Conservation (phyloP, 1,140 invertebrate genomes). For the Papilio xuthus region DNA sequence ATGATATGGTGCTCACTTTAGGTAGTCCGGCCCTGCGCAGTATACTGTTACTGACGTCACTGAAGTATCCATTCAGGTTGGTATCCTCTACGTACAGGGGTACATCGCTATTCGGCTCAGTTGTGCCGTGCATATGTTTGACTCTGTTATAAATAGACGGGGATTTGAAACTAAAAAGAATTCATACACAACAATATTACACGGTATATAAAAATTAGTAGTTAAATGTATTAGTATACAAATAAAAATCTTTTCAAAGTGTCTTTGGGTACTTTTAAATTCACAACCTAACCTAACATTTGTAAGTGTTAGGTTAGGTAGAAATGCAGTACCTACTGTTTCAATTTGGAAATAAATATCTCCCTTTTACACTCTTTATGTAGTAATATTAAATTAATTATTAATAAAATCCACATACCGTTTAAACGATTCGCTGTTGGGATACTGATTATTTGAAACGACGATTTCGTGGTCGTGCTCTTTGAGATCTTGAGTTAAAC, state of each 20-base stretch:
- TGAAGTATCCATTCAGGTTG: conserved; percentile 65
- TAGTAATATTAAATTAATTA: neutral
- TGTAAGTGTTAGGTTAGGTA: neutral
- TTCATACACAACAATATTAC: neutral
- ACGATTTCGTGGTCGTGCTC: conserved; percentile 38
- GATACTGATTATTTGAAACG: conserved; percentile 39
- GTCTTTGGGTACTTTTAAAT: neutral
- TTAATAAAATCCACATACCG: conserved; percentile 40
- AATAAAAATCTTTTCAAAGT: neutral
- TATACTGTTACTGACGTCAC: conserved; percentile 65
- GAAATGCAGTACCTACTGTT: neutral
- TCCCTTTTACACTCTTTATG: too few relatives aligned
- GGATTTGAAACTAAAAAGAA: conserved; percentile 15
- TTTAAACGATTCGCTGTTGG: conserved; percentile 47
- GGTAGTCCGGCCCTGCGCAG: conserved; percentile 48
- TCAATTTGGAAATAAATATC: neutral
- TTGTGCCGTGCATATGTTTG: conserved; percentile 53
- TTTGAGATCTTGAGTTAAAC: conserved; percentile 42
- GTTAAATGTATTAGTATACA: neutral
- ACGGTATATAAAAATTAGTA: neutral
- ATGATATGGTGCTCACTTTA: conserved; percentile 48
- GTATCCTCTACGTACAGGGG: conserved; percentile 59
- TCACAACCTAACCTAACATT: neutral
- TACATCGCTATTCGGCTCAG: conserved; percentile 51
- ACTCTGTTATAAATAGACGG: conserved; percentile 44